Conservation (phyloP, 1,140 invertebrate genomes). For the Rhopalosiphum padi region DNA sequence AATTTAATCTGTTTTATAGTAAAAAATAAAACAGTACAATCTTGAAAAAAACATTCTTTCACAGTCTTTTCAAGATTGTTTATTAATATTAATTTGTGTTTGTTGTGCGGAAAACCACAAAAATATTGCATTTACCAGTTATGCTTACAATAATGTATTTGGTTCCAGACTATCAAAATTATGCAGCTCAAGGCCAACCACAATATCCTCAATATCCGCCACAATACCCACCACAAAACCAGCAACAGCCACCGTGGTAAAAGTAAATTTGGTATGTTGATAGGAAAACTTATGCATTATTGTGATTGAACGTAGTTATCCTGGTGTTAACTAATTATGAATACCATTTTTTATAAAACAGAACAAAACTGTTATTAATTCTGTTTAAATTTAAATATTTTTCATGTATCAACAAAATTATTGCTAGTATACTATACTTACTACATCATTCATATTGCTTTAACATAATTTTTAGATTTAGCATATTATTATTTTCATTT, state of each 20-base stretch:
- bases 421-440: neutral
- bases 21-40: neutral
- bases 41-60: too few relatives aligned
- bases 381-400: slow-evolving; percentile 3
- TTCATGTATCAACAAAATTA: slow-evolving; percentile 27
- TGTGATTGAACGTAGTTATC: neutral
- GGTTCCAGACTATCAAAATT: slow-evolving; percentile 29
- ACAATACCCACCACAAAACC: slow-evolving; percentile 56
- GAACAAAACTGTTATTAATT: neutral
- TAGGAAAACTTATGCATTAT: slow-evolving; percentile 7
- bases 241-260: slow-evolving; percentile 50
- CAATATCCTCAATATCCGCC: slow-evolving; percentile 40
- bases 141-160: neutral
- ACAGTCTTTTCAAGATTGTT: neutral
- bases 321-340: slow-evolving; percentile 10
- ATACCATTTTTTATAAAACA: slow-evolving; percentile 33
- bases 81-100: neutral
- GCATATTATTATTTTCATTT: neutral
- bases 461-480: neutral
- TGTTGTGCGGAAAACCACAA: neutral
- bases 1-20: neutral
- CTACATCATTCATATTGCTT: neutral
- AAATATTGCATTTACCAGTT: neutral
- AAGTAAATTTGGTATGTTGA: neutral
- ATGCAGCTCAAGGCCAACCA: slow-evolving; percentile 40